These are phyloP conservation scores for Diaperis boleti DNA, from an alignment of 2,888 invertebrate species.

Conservation along the genomic window DNA sequence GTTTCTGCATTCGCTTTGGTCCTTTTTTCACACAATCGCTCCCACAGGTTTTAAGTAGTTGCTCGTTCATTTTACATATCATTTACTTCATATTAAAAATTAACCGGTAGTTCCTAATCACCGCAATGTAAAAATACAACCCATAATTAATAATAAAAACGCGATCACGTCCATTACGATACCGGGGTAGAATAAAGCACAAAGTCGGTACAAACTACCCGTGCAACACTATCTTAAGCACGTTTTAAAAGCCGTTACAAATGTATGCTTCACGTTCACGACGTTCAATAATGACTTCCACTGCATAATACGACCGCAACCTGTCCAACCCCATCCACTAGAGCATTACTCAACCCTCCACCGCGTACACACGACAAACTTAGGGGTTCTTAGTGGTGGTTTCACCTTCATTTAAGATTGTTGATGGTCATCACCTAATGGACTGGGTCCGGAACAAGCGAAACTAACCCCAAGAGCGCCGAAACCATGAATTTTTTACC, in stretches of 20 bases:
- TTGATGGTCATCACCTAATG: conserved; percentile 29
- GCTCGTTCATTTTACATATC: too few relatives aligned
- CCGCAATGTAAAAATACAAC: too few relatives aligned
- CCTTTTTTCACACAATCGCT: too few relatives aligned
- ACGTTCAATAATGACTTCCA: conserved; percentile 27
- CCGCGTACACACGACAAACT: conserved; percentile 20
- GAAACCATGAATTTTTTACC: conserved; percentile 4
- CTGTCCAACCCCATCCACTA: conserved; percentile 22
- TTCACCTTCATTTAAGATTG: conserved; percentile 29
- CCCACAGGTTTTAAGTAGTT: too few relatives aligned
- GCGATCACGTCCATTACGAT: too few relatives aligned
- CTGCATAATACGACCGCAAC: conserved; percentile 28
- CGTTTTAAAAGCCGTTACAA: conserved; percentile 19
- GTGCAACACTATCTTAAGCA: neutral
- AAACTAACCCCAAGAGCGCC: neutral
- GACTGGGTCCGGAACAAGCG: conserved; percentile 2
- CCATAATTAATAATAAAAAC: too few relatives aligned
- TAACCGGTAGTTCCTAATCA: too few relatives aligned
- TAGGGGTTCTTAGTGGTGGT: conserved; percentile 20
- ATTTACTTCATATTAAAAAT: too few relatives aligned
- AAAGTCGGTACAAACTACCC: neutral
- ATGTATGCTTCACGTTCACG: conserved; percentile 22
- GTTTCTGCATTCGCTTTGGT: too few relatives aligned
- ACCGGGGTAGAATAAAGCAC: neutral
- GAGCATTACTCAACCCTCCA: conserved; percentile 29